Base-by-base conservation (phyloP, 2,113 vertebrate species). In the Eurypyga helias region DNA sequence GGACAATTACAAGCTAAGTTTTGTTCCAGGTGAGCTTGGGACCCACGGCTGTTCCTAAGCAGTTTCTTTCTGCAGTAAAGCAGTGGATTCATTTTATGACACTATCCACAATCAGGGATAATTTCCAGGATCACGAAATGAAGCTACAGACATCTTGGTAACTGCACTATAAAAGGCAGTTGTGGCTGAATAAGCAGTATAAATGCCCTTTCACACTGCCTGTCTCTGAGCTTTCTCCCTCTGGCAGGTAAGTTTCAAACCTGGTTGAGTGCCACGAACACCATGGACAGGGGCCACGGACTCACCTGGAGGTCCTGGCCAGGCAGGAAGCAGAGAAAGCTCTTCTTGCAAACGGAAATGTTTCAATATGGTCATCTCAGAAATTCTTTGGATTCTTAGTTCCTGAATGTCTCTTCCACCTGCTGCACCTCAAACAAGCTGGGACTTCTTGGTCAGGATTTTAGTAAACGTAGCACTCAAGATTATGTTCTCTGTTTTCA, bases 281-380 rank as follows among this genome's bases (percentile, higher is more conserved):
- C 24, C 1, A 2, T 14, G 51, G 33, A 9, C 29, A 52, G 49
- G 45, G n/a, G 19, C 25, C 9, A 4, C 46, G 0, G 0, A 4
- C 46, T 34, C 29, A 15, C 33, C 13, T 0, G 0, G 33, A 14
- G 21, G 20, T 60, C 54, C 49, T 77, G 48, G 64, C 16, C 73
- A 48, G 29, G 45, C 54, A 57, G 45, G 48, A 83, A 52, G n/a
- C 34, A 69, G 67, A 78, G 29, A n/a, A 26, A 8, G 7, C 17
- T 73, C 26, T 17, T 82, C 49, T 70, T 65, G 36, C 55, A 84
- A 43, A 36, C 55, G 13, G 45, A 78, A 85, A 12, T 90, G 15
- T 82, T 87, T 88, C 61, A n/a, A 0, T 67, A 33, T 28, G 19
- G 48, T 73, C 64, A 67, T 13, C 31, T 58, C 1, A 2, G 52